Evolutionary conservation across 2,888 invertebrate genomes (phyloP), one percentile per base, ranked within the genome.

Genomic region (Melipona beecheii): DNA sequence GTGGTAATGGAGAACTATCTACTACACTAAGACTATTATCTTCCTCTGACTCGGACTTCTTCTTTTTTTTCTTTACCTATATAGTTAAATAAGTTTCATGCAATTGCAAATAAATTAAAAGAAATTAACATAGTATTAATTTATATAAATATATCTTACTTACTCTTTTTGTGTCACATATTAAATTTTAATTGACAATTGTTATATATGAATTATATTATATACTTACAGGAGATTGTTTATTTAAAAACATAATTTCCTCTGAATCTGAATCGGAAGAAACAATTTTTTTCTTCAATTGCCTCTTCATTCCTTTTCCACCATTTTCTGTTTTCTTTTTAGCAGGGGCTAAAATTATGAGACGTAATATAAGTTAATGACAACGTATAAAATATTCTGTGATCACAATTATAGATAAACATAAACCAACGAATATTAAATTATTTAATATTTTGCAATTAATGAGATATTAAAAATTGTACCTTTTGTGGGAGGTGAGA

Each of bases 211-310:
- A 21, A 31, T 24, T 13, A 17, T 17, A 36, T 65, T 24, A 2
- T 49, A 43, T 81, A 90, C 93, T 91, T 81, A 94, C 93, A 13
- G 87, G 81, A 71, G 71, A 81, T 74, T 86, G 75, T 88, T 92
- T 92, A 15, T n/a, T n/a, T 4, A 87, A 70, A 74, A 92, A 91
- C 31, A 52, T 11, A 0, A 90, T 86, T 4, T 93, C 93, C 0
- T 93, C 93, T 0, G 91, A 91, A 15, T 94, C 94, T 1, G 93
- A 93, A 56, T 91, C 93, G 0, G 94, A 94, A 11, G 91, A 90
- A 77, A 83, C 78, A n/a, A 71, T 15, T 64, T 84, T 87, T 75
- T 93, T 94, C 86, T 93, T 93, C 2, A 87, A 71, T 56, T 92
- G 82, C 68, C 91, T 91, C 50, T 93, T 92, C 13, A 89, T 71